Base-by-base conservation (phyloP, 1,140 invertebrate species). In the Lepeophtheirus salmonis region DNA sequence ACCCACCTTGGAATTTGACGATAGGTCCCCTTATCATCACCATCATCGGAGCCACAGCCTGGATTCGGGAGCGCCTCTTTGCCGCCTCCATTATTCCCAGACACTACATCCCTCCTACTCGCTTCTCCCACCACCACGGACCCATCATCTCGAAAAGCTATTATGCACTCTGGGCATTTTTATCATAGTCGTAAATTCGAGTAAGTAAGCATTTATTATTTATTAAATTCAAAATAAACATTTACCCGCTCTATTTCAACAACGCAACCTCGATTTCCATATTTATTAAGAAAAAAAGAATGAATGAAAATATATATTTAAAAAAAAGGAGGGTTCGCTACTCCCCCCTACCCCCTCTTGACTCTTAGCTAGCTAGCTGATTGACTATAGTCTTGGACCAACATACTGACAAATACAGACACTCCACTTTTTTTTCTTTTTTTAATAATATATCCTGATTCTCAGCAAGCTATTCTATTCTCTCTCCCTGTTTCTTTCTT, bases 161-260 rank as follows among this genome's bases (percentile, higher is more conserved):
- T 41, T 41, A 41, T 41, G 30, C 30, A 41, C n/a, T n/a, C 30
- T 41, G 30, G 30, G n/a, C 30, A 41, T n/a, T n/a, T 41, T 26
- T 49, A 25, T 30, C 56, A 49, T 48, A 52, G 52, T 57, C 23
- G 53, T 48, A 63, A 63, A 63, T 60, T 30, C 41, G 25, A 63
- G 58, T 63, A 60, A 63, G 58, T 62, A 41, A 56, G 18, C 20
- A 30, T 25, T n/a, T 41, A 6, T 41, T n/a, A 41, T 41, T n/a
- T n/a, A 10, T 10, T 41, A n/a, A 41, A 41, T 6, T 41, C 6
- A 41, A 41, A 41, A 10, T 6, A 41, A 6, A 41, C 30, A 41
- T 41, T 41, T 41, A n/a, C 62, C 62, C 57, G 57, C 49, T 26
- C 21, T 56, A 24, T 55, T 52, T 60, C 30, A n/a, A 41, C 16